Evolutionary conservation across 2,113 vertebrate species (phyloP).

Genomic region (Ailurus styani): DNA sequence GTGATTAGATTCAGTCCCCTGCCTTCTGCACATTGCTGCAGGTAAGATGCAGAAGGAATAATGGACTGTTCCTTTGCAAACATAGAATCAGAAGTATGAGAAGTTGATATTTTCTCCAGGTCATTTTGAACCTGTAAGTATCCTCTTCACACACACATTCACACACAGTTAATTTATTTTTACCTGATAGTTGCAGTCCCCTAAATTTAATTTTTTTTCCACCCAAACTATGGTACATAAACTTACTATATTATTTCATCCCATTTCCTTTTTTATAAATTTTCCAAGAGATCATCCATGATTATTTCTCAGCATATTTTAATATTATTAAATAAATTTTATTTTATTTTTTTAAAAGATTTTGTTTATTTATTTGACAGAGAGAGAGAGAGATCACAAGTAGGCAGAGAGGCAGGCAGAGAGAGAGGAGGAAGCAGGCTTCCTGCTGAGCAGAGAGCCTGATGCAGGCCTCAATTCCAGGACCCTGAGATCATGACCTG

Average conservation of each 20-base stretch:
- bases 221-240: background rate
- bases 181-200: background rate
- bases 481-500: too few species aligned
- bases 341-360: too few species aligned
- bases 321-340: background rate
- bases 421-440: too few species aligned
- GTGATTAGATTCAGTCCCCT: background rate
- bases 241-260: background rate
- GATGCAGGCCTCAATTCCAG: too few species aligned
- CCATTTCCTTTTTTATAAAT: background rate
- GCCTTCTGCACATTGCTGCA: background rate
- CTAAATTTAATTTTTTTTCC: background rate
- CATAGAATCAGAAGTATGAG: background rate
- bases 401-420: too few species aligned
- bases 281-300: background rate
- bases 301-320: conserved; percentile 14
- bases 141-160: too few species aligned
- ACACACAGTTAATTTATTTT: background rate
- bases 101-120: conserved; percentile 3
- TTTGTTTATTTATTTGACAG: too few species aligned
- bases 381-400: too few species aligned
- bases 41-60: too few species aligned
- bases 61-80: background rate
- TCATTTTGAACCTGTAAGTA: background rate
- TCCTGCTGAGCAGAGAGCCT: too few species aligned